These are phyloP conservation scores for Serranus cabrilla DNA, from an alignment of 2,797 vertebrate species.

Conservation along the genomic window DNA sequence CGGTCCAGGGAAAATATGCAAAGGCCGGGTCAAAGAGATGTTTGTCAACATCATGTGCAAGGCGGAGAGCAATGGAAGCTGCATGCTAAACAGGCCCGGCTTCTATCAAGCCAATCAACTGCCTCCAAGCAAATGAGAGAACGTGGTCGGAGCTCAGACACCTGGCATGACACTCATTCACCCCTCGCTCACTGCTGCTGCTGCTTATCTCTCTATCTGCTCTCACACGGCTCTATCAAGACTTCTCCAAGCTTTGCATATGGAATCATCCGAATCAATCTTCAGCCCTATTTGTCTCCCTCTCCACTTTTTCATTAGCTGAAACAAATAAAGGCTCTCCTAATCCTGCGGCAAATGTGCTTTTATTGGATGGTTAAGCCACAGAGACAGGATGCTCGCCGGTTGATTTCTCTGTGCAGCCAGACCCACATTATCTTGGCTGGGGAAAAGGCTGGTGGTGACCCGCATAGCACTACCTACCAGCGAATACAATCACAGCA, in stretches of 20 bases:
- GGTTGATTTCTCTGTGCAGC: conserved; percentile 51
- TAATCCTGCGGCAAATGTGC: conserved; percentile 79
- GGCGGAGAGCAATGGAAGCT: conserved; percentile 66
- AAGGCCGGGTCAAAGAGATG: conserved; percentile 84
- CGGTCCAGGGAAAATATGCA: conserved; percentile 71
- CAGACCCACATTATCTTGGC: conserved; percentile 39
- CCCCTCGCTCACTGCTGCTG: conserved; percentile 40
- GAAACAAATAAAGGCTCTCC: conserved; percentile 80
- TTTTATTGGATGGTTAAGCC: conserved; percentile 80
- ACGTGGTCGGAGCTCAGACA: conserved; percentile 69
- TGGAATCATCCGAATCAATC: conserved; percentile 81
- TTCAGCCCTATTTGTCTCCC: conserved; percentile 70
- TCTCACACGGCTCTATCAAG: conserved; percentile 65
- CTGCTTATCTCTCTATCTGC: conserved; percentile 63
- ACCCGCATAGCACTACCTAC: conserved; percentile 61
- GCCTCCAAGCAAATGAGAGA: conserved; percentile 74
- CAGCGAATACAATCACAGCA: conserved; percentile 62
- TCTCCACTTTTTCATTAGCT: conserved; percentile 81
- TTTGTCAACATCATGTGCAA: conserved; percentile 85
- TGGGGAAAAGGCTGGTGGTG: conserved; percentile 43
- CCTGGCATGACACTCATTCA: conserved; percentile 77
- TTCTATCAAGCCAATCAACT: conserved; percentile 77
- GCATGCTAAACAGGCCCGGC: conserved; percentile 82
- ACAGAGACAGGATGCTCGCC: conserved; percentile 55
- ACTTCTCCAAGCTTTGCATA: conserved; percentile 71